These are phyloP conservation scores for Sminthurides aquaticus DNA, from an alignment of 2,888 invertebrate species.

Conservation along the genomic window DNA sequence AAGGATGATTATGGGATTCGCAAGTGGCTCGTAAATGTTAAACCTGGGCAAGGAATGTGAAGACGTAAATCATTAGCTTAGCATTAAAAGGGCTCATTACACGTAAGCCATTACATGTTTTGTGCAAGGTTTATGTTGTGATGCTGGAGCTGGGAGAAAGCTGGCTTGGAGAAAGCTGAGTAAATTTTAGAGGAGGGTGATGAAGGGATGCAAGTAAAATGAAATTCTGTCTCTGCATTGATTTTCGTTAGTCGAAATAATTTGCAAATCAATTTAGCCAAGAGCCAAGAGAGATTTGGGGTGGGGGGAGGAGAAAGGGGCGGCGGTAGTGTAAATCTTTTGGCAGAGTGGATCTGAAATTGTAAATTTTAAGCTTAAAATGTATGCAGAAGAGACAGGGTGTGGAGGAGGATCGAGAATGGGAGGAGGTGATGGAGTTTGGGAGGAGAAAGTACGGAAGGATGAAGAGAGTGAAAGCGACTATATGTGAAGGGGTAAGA, in stretches of 20 bases:
- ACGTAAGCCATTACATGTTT: not conserved
- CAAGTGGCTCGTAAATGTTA: constrained; percentile 1
- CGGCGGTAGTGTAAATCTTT: not conserved
- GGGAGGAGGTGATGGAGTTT: not conserved
- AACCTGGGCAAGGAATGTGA: not conserved
- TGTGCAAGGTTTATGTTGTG: not conserved
- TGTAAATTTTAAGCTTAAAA: too few species aligned
- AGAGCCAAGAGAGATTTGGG: not conserved
- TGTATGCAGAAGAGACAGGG: not conserved
- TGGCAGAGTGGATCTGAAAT: not conserved
- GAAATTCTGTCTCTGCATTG: not conserved
- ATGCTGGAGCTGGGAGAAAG: too few species aligned
- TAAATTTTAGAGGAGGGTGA: not conserved
- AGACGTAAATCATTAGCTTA: not conserved
- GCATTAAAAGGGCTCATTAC: not conserved
- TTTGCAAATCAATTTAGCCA: not conserved
- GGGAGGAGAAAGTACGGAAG: not conserved
- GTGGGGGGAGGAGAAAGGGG: not conserved
- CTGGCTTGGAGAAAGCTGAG: too few species aligned
- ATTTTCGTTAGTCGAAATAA: not conserved
- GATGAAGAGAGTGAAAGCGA: too few species aligned
- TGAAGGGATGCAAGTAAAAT: not conserved
- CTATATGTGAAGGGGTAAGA: too few species aligned
- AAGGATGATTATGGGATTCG: constrained; percentile 1
- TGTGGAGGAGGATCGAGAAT: not conserved